Evolutionary conservation across 2,888 invertebrate genomes (phyloP), one percentile per base, ranked within the genome.

Genomic region (Caenorhabditis sulstoni): DNA sequence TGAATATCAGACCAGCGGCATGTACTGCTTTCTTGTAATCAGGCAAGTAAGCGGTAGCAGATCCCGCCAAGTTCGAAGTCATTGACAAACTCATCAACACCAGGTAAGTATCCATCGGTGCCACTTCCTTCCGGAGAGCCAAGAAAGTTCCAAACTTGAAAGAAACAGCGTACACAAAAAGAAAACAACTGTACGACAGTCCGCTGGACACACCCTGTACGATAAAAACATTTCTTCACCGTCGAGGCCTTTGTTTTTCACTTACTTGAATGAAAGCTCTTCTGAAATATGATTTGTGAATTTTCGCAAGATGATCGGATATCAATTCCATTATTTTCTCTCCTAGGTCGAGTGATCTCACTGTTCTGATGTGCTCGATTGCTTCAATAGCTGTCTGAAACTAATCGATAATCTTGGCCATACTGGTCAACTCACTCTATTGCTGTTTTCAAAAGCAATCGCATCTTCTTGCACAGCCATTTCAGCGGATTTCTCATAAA

Each of bases 301-400:
- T 64, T 29, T 62, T 76, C 22, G 68, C 44, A 0, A 76, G 41
- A 3, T 76, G 76, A 1, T 52, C 49, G 0, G 70, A 65, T 7
- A 67, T 64, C 45, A 73, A 50, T 3, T 16, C 12, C 67, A 78
- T 62, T 2, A 78, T 37, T 50, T 71, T 66, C n/a, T 73, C 44
- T 23, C 73, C 78, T 61, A 78, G 22, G 3, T 90, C 90, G 39
- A 92, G 81, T 11, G 91, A 87, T 11, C 91, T 90, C 4, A 92
- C 91, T 2, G 91, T 91, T 58, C 91, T 82, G 0, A 92, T 90
- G 67, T 91, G 91, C 78, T 91, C 91, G 29, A 92, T 87, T 3
- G 90, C 90, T 83, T 92, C 92, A 35, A 90, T 86, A 5, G 91
- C 91, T 23, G 91, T 83, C 88, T 89, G 55, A 50, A 81, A 70